phyloP scores from a whole-genome alignment of 2,888 invertebrate species.

The Dolomedes plantarius region DNA sequence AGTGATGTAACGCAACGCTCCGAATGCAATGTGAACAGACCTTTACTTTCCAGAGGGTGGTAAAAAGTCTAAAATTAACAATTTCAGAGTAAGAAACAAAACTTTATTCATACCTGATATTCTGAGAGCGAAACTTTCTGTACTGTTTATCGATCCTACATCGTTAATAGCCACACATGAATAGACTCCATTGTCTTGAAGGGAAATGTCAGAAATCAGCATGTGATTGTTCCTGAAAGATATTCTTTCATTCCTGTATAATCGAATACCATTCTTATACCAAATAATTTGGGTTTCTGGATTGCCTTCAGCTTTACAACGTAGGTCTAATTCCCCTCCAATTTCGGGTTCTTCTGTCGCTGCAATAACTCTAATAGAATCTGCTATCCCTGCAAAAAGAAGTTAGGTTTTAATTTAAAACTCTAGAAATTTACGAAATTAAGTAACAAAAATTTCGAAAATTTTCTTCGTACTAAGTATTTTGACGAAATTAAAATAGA shows the following conservation, averaged over 20 bases:
- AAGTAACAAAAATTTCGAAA: too few species aligned
- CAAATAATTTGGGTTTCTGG: conserved; percentile 83
- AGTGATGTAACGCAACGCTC: too few species aligned
- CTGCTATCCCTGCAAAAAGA: conserved; percentile 80
- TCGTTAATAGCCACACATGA: conserved; percentile 84
- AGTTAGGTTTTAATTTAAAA: too few species aligned
- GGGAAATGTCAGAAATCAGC: conserved; percentile 80
- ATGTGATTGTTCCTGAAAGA: conserved; percentile 81
- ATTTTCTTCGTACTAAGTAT: too few species aligned
- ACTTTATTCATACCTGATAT: conserved; percentile 81
- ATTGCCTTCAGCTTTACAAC: conserved; percentile 83
- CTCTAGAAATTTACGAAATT: too few species aligned
- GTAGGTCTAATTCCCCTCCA: conserved; percentile 80
- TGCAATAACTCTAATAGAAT: conserved; percentile 80
- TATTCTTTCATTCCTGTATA: conserved; percentile 80
- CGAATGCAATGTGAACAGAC: too few species aligned
- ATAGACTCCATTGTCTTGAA: conserved; percentile 84
- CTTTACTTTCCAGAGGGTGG: too few species aligned
- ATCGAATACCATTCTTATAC: conserved; percentile 82
- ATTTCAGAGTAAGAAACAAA: too few species aligned
- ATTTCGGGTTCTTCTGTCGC: conserved; percentile 78
- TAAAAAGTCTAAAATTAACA: too few species aligned
- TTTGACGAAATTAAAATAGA: too few species aligned
- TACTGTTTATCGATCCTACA: conserved; percentile 81
- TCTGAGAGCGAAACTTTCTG: conserved; percentile 79